Conservation (phyloP, 2,888 invertebrate species). For the Venustoraphidia nigricollis region DNA sequence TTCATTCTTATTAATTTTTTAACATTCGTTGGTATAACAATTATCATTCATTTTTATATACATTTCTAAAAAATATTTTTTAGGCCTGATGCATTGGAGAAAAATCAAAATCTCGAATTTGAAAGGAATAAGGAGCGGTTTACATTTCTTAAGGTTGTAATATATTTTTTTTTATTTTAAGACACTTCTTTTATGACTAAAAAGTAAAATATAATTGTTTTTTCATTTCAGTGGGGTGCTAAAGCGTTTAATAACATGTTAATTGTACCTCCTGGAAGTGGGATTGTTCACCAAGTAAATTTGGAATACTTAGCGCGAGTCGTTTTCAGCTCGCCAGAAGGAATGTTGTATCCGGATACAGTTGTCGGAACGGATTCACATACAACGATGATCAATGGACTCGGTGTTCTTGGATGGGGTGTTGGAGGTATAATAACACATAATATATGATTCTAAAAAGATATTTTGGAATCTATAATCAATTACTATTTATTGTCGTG, state of each 20-base stretch:
- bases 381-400: conserved; percentile 97
- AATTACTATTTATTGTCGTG: not conserved
- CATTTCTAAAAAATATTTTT: conserved; percentile 16
- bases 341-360: conserved; percentile 57
- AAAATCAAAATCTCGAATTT: conserved; percentile 91
- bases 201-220: conserved; percentile 8
- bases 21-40: no score
- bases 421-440: conserved; percentile 47
- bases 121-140: conserved; percentile 91
- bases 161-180: not conserved
- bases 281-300: conserved; percentile 98
- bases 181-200: conserved; percentile 1
- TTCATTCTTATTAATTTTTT: no score
- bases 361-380: conserved; percentile 96
- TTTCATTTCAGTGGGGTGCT: conserved; percentile 75
- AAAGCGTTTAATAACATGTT: conserved; percentile 90
- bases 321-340: conserved; percentile 55
- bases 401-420: conserved; percentile 95
- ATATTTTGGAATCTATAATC: not conserved
- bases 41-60: not conserved
- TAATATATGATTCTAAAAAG: not conserved
- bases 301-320: conserved; percentile 86
- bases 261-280: conserved; percentile 95
- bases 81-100: conserved; percentile 73
- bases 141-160: conserved; percentile 74